Evolutionary conservation across 2,113 vertebrate species (phyloP), one percentile per base, ranked within the genome.

Genomic region (Psittacula cyanocephala): DNA sequence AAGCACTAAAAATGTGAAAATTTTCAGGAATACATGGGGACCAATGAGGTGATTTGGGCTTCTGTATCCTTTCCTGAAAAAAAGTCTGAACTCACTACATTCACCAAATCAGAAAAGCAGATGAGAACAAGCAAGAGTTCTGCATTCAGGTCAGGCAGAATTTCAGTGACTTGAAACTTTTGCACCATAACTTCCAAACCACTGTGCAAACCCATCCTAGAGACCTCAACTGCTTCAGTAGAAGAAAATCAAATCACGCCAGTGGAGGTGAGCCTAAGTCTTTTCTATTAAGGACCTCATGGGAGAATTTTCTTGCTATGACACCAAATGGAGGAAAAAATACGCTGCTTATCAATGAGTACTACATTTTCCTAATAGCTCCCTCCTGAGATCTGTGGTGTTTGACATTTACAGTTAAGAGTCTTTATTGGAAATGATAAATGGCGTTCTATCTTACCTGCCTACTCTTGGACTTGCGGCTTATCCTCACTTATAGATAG

Each of bases 401-500:
- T 37, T 74, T 79, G 57, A 8, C 63, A 71, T 52, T 77, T 83
- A 37, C 39, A 25, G 6, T 27, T 71, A 67, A 79, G 19, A 52
- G 16, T 29, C 28, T n/a, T 77, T 65, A 67, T 20, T 39, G 63
- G 12, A 89, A 85, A 62, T 17, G 3, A 60, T 25, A n/a, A 80
- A 86, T 12, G 1, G 25, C 17, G 17, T 63, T 93, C 17, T 65
- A 5, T 88, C 95, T 97, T 97, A 97, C 93, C 89, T 65, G 63
- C 33, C 43, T 82, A 50, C 29, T 90, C 29, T 39, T 72, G 35
- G 65, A 33, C 67, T 90, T 28, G 13, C 31, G 78, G 81, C 5
- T 95, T 75, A 86, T 86, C 86, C 33, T 49, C 62, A 62, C 64
- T 88, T 81, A 14, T 53, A 81, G 88, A 57, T 18, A 87, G 72